These are phyloP conservation scores for Astropecten irregularis DNA, from an alignment of 53 echinoderm and acorn worm genomes.

Conservation along the genomic window DNA sequence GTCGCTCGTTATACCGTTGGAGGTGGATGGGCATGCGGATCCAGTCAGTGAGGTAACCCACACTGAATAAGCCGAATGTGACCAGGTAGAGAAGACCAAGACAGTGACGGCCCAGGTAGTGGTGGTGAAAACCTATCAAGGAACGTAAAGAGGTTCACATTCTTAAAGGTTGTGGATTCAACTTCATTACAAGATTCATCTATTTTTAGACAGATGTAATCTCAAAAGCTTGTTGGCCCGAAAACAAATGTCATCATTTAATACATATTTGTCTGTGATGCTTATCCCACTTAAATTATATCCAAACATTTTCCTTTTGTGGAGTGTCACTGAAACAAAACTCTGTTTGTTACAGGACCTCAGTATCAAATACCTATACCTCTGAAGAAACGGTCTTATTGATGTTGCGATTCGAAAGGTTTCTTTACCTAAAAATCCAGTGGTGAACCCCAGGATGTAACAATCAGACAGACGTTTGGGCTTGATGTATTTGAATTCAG, in stretches of 20 bases:
- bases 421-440: slow-evolving; percentile 54
- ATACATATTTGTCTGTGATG: too few species aligned
- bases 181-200: neutral
- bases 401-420: too few species aligned
- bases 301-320: too few species aligned
- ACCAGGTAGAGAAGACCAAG: slow-evolving; percentile 66
- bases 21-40: slow-evolving; percentile 63
- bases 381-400: too few species aligned
- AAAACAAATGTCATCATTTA: neutral
- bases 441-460: slow-evolving; percentile 44
- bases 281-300: too few species aligned
- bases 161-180: neutral
- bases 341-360: too few species aligned
- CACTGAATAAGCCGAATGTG: slow-evolving; percentile 50
- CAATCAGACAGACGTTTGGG: slow-evolving; percentile 50
- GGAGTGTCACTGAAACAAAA: too few species aligned
- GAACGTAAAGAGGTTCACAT: neutral
- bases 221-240: neutral
- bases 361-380: too few species aligned
- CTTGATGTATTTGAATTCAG: slow-evolving; percentile 24
- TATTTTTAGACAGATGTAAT: neutral
- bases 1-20: slow-evolving; percentile 40
- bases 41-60: slow-evolving; percentile 65
- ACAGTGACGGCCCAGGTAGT: slow-evolving; percentile 58
- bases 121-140: slow-evolving; percentile 72